Percentiles rank a stretch among this genome's conserved stretches.
These are phyloP conservation scores for Leiothrix lutea DNA, from an alignment of 2,113 vertebrate genomes.

Conservation along the genomic window DNA sequence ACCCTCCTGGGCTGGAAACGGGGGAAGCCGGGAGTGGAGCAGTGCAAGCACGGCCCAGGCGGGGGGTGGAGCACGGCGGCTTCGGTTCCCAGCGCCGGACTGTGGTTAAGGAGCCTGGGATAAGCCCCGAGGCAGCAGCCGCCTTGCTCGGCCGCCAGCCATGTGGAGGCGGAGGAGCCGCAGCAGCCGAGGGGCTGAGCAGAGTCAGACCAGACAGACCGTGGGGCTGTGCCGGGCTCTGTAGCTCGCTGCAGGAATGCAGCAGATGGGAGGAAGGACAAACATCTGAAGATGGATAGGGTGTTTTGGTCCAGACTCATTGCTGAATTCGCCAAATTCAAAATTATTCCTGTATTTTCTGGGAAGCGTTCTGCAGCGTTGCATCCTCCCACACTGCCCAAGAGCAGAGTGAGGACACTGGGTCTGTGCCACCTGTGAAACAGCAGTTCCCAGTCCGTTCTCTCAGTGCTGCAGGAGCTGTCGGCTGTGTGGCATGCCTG, in stretches of 20 bases:
- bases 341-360: neutral
- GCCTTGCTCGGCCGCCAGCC: accelerated
- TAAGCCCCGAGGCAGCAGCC: accelerated
- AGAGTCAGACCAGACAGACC: neutral
- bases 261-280: constrained; percentile 17
- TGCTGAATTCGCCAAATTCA: neutral
- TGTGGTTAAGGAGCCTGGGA: neutral
- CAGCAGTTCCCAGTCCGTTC: neutral
- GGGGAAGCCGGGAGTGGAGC: accelerated
- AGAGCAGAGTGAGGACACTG: accelerated
- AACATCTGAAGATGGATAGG: constrained; percentile 2
- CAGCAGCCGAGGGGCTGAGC: constrained; percentile 3
- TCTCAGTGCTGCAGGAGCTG: neutral
- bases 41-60: accelerated
- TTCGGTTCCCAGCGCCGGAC: accelerated
- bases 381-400: neutral
- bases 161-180: neutral
- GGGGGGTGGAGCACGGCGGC: accelerated
- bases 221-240: neutral
- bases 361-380: accelerated
- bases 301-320: neutral
- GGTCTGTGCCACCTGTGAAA: accelerated
- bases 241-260: neutral
- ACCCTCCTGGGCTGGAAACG: neutral
- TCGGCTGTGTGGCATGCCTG: accelerated